These are phyloP conservation scores for Australoheros facetus DNA, from an alignment of 2,797 vertebrate species.

Conservation along the genomic window DNA sequence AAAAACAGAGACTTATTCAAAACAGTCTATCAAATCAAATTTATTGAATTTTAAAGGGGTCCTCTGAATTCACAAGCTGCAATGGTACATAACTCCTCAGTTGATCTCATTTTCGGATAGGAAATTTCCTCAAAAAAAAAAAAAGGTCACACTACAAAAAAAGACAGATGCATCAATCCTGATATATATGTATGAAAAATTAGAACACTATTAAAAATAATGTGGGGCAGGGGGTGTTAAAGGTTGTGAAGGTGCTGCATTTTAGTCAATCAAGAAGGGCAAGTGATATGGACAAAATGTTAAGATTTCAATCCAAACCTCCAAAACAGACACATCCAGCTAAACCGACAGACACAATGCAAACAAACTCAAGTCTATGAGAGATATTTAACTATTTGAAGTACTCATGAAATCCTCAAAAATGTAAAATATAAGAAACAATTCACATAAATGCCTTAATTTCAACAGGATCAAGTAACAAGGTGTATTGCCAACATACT, in stretches of 20 bases:
- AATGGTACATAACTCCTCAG: constrained; percentile 73
- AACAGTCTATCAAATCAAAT: constrained; percentile 81
- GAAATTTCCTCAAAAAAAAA: constrained; percentile 39
- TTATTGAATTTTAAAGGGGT: constrained; percentile 81
- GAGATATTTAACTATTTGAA: neutral
- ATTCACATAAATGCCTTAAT: constrained; percentile 10
- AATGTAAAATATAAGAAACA: constrained; percentile 25
- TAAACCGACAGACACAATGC: constrained; percentile 58
- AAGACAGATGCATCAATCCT: constrained; percentile 69
- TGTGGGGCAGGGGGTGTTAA: constrained; percentile 74
- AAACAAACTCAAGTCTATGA: constrained; percentile 53
- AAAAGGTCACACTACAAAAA: constrained; percentile 61
- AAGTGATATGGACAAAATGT: constrained; percentile 43
- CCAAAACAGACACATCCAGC: constrained; percentile 40
- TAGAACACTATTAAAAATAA: constrained; percentile 79
- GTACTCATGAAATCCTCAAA: constrained; percentile 32
- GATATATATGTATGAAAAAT: constrained; percentile 72
- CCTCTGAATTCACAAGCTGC: constrained; percentile 79
- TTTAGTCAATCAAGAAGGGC: constrained; percentile 39
- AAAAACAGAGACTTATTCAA: constrained; percentile 50
- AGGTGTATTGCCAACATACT: constrained; percentile 3
- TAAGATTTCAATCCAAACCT: constrained; percentile 27
- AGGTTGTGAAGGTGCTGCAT: constrained; percentile 71
- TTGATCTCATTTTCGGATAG: constrained; percentile 56
- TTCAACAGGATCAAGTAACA: constrained; percentile 3